Evolutionary conservation across 64 coral and sea anemone species (phyloP).

Genomic region (Platygyra sinensis): DNA sequence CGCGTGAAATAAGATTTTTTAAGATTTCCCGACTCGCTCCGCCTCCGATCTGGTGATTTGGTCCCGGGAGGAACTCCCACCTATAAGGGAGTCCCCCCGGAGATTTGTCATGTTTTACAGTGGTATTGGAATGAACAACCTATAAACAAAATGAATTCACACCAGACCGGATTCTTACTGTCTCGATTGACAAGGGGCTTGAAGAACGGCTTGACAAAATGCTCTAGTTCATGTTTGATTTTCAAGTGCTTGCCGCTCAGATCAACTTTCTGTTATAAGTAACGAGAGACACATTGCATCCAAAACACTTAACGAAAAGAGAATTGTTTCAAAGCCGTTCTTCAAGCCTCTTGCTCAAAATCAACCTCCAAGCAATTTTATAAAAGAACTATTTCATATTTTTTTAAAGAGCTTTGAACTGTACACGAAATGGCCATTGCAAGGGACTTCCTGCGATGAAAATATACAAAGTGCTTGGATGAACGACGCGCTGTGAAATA

Average conservation of each 20-base stretch:
- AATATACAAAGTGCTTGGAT: conserved; percentile 34
- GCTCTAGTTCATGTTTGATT: neutral
- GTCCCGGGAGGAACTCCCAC: neutral
- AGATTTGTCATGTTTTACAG: neutral
- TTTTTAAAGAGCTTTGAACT: conserved; percentile 21
- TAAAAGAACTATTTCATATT: conserved; percentile 23
- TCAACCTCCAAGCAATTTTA: conserved; percentile 18
- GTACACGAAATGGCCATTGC: conserved; percentile 25
- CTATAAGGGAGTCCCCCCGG: no score
- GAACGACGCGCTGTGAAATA: conserved; percentile 23
- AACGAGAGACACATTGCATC: no score
- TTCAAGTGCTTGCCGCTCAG: neutral
- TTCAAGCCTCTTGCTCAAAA: neutral
- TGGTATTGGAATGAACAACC: conserved; percentile 9
- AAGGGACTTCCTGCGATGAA: conserved; percentile 9
- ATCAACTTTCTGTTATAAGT: no score
- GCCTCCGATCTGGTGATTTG: conserved; percentile 10
- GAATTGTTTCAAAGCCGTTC: neutral
- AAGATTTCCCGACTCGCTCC: neutral
- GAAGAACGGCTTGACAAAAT: neutral
- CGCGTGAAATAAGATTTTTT: conserved; percentile 9
- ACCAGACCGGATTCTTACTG: neutral
- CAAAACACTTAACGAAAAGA: no score
- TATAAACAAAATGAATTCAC: conserved; percentile 28
- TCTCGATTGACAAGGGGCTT: neutral